Conservation (phyloP, 2,113 vertebrate genomes). For the Chaetodon trifascialis region DNA sequence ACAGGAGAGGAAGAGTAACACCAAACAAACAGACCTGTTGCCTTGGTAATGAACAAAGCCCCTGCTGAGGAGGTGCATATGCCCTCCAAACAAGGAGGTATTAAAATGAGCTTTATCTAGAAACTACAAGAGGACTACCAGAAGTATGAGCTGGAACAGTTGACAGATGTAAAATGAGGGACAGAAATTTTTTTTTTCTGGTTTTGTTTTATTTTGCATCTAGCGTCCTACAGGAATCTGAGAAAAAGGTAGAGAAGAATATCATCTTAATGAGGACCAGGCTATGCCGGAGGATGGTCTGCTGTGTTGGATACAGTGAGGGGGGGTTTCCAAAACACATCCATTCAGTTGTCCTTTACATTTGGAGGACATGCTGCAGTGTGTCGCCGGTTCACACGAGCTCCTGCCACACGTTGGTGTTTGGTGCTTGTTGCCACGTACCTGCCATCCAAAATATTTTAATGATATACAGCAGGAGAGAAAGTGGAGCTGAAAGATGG, state of each 20-base stretch:
- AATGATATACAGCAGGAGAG: neutral
- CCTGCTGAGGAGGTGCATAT: constrained; percentile 49
- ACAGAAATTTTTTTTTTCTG: constrained; percentile 8
- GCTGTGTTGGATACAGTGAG: constrained; percentile 53
- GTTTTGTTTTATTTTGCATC: constrained; percentile 46
- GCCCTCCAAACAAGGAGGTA: constrained; percentile 29
- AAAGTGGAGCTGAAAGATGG: neutral
- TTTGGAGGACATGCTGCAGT: constrained; percentile 35
- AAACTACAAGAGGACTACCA: constrained; percentile 17
- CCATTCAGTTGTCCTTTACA: constrained; percentile 53
- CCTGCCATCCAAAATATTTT: constrained; percentile 12
- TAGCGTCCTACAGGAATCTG: constrained; percentile 54
- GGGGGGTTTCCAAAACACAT: constrained; percentile 63
- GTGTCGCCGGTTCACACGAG: constrained; percentile 24
- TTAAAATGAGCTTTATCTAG: constrained; percentile 36
- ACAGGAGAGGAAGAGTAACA: constrained; percentile 49
- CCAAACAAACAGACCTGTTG: constrained; percentile 77
- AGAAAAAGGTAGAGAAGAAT: constrained; percentile 60
- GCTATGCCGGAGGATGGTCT: constrained; percentile 52
- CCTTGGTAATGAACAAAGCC: constrained; percentile 53
- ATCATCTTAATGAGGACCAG: constrained; percentile 78
- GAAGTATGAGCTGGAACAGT: constrained; percentile 7
- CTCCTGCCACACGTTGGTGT: constrained; percentile 38
- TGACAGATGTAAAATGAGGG: constrained; percentile 18
- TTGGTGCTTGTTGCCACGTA: constrained; percentile 18